Evolutionary conservation across 2,888 invertebrate genomes (phyloP), one percentile per base, ranked within the genome.

Genomic region (Caenorhabditis angaria): DNA sequence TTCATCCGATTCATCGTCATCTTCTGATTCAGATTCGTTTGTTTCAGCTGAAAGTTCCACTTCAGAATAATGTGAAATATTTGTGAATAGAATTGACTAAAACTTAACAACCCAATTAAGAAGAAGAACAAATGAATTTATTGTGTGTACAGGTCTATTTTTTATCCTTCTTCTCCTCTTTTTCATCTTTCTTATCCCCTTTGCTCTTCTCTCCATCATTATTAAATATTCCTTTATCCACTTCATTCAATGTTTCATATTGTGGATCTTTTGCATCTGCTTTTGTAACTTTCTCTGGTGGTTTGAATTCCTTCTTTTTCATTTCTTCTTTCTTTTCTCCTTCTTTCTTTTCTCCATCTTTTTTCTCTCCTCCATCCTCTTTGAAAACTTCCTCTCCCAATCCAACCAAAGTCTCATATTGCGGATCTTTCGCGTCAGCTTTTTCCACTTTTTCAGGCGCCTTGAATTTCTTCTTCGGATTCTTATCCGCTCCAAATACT

Each of bases 181-280:
- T 58, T 3, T 58, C 41, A 2, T 58, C 22, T 24, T 58, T 35
- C 29, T 58, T 58, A 41, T 29, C 24, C 47, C 47, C 55, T 28
- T 54, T 24, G 18, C 24, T 35, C 22, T 51, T 61, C 14, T 50
- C 56, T 27, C 61, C 63, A 32, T 61, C 61, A 27, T 67, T 65
- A 35, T 78, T 66, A 62, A 78, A 78, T 48, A 78, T 76, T 28
- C 72, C 74, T 56, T 70, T 73, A 48, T 76, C 70, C 20, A 76
- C 71, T 25, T 65, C 74, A 61, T 67, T 70, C 47, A 78, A 64
- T 24, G 78, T 78, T 41, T 78, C 73, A 62, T 76, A 78, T 32
- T 76, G 69, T 25, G 78, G 78, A 61, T 78, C 78, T 51, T 78
- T 78, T 12, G 69, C 68, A 56, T 73, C 74, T 18, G 74, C 78